Evolutionary conservation across 2,113 vertebrate genomes (phyloP).

Genomic region (Aspidoscelis tigris): DNA sequence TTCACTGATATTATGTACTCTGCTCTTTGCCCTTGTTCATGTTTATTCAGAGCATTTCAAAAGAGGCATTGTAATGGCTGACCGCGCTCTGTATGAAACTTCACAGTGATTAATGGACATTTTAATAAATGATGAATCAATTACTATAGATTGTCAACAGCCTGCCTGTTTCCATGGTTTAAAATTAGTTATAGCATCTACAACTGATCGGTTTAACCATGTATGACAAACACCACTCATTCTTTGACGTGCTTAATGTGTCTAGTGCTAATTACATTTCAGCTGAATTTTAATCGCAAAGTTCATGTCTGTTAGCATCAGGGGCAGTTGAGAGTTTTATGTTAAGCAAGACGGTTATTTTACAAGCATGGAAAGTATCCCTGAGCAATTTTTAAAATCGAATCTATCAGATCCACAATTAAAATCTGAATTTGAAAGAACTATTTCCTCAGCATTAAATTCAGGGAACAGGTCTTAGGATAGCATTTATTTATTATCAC

Average conservation of each 20-base stretch:
- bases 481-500: neutral
- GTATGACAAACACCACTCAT: constrained; percentile 42
- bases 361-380: neutral
- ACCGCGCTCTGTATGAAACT: neutral
- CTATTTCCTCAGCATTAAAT: too few relatives aligned
- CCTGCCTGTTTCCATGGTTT: constrained; percentile 44
- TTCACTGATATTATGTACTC: neutral
- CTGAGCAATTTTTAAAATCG: neutral
- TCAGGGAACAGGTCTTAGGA: neutral
- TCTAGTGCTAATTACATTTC: constrained; percentile 34
- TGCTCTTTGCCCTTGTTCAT: neutral
- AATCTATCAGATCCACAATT: neutral
- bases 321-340: neutral
- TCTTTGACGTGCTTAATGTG: constrained; percentile 32
- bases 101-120: constrained; percentile 42
- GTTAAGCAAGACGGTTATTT: neutral
- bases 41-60: constrained; percentile 27
- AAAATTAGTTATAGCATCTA: constrained; percentile 46
- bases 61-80: constrained; percentile 18
- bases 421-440: neutral
- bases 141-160: constrained; percentile 48
- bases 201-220: constrained; percentile 43
- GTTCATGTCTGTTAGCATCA: constrained; percentile 28
- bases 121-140: constrained; percentile 50
- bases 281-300: constrained; percentile 31